Evolutionary conservation across 2,797 vertebrate genomes (phyloP).

Genomic region (Coilia nasus): DNA sequence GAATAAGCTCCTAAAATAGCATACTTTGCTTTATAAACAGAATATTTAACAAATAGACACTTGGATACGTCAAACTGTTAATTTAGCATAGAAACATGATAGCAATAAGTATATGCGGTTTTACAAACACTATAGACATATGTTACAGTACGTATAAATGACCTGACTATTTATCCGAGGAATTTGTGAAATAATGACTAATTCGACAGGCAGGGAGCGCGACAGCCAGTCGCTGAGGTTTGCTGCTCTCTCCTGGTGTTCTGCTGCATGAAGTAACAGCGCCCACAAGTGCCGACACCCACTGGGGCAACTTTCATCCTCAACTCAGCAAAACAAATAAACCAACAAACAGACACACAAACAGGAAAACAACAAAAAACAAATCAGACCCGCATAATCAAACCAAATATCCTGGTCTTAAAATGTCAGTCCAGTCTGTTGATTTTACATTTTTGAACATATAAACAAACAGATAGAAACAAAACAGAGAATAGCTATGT

Average conservation of each 20-base stretch:
- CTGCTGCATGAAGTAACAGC: slow-evolving; percentile 2
- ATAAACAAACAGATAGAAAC: too few species aligned
- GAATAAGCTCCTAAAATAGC: not conserved
- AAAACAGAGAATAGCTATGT: too few species aligned
- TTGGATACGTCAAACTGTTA: too few species aligned
- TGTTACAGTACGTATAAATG: not conserved
- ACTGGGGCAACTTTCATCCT: not conserved
- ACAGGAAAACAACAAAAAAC: too few species aligned
- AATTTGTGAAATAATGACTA: not conserved
- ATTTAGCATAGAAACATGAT: too few species aligned
- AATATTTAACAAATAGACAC: too few species aligned
- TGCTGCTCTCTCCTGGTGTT: not conserved
- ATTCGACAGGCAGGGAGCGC: not conserved
- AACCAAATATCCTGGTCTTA: not conserved
- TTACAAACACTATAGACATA: not conserved
- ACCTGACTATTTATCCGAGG: not conserved
- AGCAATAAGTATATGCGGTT: too few species aligned
- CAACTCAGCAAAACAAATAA: not conserved
- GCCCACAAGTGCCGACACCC: slow-evolving; percentile 15
- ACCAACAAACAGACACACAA: too few species aligned
- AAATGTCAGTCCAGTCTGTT: not conserved
- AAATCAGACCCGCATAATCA: too few species aligned
- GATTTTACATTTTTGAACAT: not conserved
- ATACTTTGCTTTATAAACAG: not conserved
- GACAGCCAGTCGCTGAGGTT: not conserved